Percentiles rank a stretch among this genome's conserved stretches.
These are phyloP conservation scores for Notospermus geniculatus DNA, from an alignment of 1,140 invertebrate genomes.

Conservation along the genomic window DNA sequence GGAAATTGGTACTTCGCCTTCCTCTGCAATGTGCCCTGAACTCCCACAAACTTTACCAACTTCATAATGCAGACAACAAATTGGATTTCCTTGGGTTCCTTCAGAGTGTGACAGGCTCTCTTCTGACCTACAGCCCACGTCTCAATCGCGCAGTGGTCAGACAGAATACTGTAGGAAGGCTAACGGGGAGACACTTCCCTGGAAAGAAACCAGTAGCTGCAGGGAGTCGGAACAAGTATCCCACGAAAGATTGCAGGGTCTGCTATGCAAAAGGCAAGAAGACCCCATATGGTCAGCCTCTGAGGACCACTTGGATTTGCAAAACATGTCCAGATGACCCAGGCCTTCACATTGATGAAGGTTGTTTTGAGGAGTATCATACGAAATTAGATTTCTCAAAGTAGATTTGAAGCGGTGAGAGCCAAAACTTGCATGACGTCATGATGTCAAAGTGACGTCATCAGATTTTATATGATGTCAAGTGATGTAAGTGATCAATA, in stretches of 20 bases:
- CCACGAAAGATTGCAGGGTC: background rate
- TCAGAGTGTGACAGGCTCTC: background rate
- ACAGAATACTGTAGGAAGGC: background rate
- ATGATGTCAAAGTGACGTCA: too few relatives aligned
- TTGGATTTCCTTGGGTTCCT: conserved; percentile 7
- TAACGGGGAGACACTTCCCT: background rate
- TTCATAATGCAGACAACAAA: background rate
- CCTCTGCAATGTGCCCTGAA: background rate
- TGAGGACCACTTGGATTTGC: background rate
- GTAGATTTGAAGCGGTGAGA: too few relatives aligned
- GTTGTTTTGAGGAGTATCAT: conserved; percentile 8
- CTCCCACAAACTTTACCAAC: background rate
- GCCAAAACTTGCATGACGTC: too few relatives aligned
- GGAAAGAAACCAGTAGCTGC: background rate
- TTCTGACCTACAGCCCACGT: background rate
- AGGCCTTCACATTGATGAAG: conserved; percentile 1
- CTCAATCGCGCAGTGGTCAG: background rate
- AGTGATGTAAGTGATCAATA: too few relatives aligned
- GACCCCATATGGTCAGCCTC: background rate
- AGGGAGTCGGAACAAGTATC: background rate
- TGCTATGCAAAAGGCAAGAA: background rate
- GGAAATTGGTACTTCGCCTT: background rate
- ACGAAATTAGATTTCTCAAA: conserved; percentile 3
- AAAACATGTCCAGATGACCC: conserved; percentile 1
- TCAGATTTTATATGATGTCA: too few relatives aligned